Conservation (phyloP, 2,113 vertebrate species). For the Psephotus haematonotus region DNA sequence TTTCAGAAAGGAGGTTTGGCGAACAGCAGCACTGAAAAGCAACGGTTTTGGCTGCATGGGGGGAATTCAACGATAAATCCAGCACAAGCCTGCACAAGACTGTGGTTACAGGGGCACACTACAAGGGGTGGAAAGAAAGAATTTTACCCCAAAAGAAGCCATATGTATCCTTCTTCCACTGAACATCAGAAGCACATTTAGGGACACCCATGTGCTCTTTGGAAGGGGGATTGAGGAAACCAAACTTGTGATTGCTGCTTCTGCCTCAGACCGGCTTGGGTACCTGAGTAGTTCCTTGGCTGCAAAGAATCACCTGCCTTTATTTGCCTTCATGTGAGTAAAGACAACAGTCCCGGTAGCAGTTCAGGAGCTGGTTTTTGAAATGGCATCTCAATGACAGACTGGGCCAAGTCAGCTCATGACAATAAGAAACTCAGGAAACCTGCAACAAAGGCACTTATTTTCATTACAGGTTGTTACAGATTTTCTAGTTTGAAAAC, state of each 20-base stretch:
- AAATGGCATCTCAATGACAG: background rate
- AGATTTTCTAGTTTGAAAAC: background rate
- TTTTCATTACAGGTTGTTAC: background rate
- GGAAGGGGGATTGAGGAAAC: background rate
- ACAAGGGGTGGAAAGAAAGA: background rate
- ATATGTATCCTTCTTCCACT: background rate
- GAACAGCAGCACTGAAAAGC: fast-evolving
- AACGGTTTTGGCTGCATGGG: fast-evolving
- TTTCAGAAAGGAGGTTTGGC: background rate
- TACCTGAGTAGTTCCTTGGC: background rate
- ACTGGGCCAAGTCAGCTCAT: background rate
- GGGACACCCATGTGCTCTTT: background rate
- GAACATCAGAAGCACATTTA: background rate
- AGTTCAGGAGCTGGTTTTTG: background rate
- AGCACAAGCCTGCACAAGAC: background rate
- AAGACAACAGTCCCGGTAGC: background rate
- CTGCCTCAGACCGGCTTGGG: background rate
- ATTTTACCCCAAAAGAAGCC: background rate
- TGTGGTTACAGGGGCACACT: background rate
- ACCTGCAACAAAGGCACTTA: background rate
- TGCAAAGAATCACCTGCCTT: background rate
- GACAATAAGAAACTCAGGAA: background rate
- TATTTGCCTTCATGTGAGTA: background rate
- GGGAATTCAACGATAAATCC: background rate
- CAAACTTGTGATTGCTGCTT: background rate